Evolutionary conservation across 1,140 invertebrate genomes (phyloP).

Genomic region (Belonocnema kinseyi): DNA sequence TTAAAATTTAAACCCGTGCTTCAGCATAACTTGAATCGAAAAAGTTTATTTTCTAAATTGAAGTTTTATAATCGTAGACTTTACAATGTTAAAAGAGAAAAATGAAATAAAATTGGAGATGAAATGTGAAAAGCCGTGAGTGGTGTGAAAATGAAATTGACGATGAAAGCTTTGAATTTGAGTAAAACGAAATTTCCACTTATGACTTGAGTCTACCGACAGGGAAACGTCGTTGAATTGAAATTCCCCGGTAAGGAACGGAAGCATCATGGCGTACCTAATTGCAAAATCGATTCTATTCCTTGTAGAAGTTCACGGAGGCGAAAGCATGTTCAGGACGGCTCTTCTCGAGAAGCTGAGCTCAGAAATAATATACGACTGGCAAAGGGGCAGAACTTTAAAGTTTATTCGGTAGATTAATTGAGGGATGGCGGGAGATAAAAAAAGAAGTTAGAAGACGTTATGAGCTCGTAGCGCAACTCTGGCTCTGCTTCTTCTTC

Average conservation of each 20-base stretch:
- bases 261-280: constrained; percentile 59
- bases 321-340: constrained; percentile 53
- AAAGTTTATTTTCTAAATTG: no score
- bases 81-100: not conserved
- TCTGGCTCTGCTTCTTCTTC: constrained; percentile 2
- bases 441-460: not conserved
- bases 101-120: constrained; percentile 15
- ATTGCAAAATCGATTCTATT: constrained; percentile 68
- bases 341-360: constrained; percentile 43
- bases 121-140: not conserved
- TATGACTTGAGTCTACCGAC: constrained; percentile 38
- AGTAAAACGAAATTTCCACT: constrained; percentile 39
- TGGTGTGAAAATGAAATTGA: constrained; percentile 11
- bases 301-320: constrained; percentile 44
- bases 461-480: constrained; percentile 25
- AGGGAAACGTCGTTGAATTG: constrained; percentile 56
- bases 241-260: constrained; percentile 58
- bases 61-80: no score
- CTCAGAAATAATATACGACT: constrained; percentile 29
- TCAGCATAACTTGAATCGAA: no score
- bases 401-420: constrained; percentile 32
- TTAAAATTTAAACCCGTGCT: no score
- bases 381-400: constrained; percentile 19
- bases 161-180: constrained; percentile 17
- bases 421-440: constrained; percentile 9